phyloP scores from a whole-genome alignment of 2,113 vertebrate genomes.

The Datnioides undecimradiatus region DNA sequence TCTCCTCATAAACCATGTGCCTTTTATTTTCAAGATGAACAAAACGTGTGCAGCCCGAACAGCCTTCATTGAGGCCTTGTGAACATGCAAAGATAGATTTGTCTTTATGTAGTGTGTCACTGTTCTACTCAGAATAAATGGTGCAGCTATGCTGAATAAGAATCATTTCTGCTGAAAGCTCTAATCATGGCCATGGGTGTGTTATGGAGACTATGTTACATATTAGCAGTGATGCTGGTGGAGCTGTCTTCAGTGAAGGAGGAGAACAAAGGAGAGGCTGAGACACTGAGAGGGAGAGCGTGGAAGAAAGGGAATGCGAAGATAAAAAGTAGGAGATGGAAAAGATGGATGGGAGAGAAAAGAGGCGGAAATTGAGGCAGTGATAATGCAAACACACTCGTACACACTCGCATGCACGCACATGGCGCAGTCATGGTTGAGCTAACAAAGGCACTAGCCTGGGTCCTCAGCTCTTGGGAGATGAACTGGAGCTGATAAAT shows the following conservation, averaged over 20 bases:
- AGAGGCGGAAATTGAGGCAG: constrained; percentile 8
- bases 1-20: neutral
- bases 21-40: constrained; percentile 1
- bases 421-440: constrained; percentile 31
- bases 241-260: neutral
- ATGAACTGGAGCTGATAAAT: constrained; percentile 53
- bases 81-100: neutral
- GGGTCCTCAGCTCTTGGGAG: constrained; percentile 31
- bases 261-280: neutral
- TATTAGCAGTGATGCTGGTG: neutral
- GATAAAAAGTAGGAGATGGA: neutral
- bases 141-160: neutral
- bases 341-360: neutral
- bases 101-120: neutral
- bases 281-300: neutral
- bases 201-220: neutral
- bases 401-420: constrained; percentile 1
- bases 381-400: neutral
- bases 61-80: neutral
- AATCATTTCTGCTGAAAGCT: neutral
- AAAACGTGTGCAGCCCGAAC: neutral
- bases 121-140: neutral
- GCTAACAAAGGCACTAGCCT: constrained; percentile 31
- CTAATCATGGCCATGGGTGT: neutral
- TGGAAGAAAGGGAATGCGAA: too few relatives aligned